These are phyloP conservation scores for Ascaphus truei DNA, from an alignment of 2,113 vertebrate species.

Conservation along the genomic window DNA sequence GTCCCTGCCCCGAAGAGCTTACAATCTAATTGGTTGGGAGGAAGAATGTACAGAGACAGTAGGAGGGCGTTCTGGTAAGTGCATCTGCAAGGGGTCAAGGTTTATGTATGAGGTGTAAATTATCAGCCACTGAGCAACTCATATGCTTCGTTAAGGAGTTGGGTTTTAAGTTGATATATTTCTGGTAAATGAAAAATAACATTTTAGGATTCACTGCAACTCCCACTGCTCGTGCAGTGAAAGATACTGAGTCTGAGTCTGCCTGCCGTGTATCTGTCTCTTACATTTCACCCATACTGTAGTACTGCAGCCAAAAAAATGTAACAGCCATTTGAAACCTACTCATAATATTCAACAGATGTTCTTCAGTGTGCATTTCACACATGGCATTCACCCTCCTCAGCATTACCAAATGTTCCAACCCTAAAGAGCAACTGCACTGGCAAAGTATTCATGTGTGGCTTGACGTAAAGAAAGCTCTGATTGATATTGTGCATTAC, in stretches of 20 bases:
- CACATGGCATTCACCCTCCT: not conserved
- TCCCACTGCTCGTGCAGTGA: not conserved
- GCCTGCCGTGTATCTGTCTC: not conserved
- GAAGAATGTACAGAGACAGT: too few species aligned
- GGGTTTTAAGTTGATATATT: too few species aligned
- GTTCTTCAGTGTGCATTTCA: not conserved
- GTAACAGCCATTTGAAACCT: not conserved
- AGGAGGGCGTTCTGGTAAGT: too few species aligned
- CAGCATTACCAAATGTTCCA: too few species aligned
- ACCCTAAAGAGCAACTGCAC: not conserved
- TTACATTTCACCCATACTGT: not conserved
- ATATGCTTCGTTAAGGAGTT: too few species aligned
- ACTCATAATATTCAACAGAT: conserved; percentile 3
- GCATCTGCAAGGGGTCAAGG: too few species aligned
- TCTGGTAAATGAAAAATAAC: too few species aligned
- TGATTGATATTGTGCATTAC: conserved; percentile 18
- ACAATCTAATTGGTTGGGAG: too few species aligned
- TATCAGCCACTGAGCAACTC: too few species aligned
- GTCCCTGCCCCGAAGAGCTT: too few species aligned
- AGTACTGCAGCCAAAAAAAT: not conserved
- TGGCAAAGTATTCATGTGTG: not conserved
- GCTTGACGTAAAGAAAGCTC: not conserved
- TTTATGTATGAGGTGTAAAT: too few species aligned
- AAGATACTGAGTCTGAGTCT: not conserved
- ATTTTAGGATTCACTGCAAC: not conserved